These are phyloP conservation scores for Dinoponera quadriceps DNA, from an alignment of 1,140 invertebrate genomes.

Conservation along the genomic window DNA sequence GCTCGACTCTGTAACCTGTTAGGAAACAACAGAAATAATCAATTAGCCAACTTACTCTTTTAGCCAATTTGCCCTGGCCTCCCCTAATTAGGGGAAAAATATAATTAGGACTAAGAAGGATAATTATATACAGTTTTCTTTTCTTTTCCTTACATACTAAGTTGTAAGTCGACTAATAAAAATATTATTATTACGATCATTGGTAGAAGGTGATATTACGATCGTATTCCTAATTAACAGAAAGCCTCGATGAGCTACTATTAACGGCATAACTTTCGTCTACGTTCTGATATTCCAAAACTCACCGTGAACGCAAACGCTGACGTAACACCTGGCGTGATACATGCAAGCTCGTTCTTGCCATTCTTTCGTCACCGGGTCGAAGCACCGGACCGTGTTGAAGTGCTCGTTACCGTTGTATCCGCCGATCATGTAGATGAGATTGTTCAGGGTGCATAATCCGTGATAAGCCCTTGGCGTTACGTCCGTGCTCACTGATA, in stretches of 20 bases:
- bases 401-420: slow-evolving; percentile 91
- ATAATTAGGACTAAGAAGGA: too few species aligned
- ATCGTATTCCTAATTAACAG: too few species aligned
- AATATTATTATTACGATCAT: too few species aligned
- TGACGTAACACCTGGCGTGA: slow-evolving; percentile 91
- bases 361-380: slow-evolving; percentile 89
- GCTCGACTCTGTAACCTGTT: too few species aligned
- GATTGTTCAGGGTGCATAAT: slow-evolving; percentile 88
- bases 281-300: neutral
- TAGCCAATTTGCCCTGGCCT: too few species aligned
- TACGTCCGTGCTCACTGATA: slow-evolving; percentile 87
- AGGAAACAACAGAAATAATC: too few species aligned
- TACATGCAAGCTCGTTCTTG: slow-evolving; percentile 91
- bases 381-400: slow-evolving; percentile 89
- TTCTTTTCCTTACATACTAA: too few species aligned
- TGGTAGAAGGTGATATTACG: too few species aligned
- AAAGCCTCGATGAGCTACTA: neutral
- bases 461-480: slow-evolving; percentile 91
- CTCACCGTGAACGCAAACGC: slow-evolving; percentile 89
- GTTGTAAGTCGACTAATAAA: too few species aligned
- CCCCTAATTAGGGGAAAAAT: too few species aligned
- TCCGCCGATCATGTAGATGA: slow-evolving; percentile 92
- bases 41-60: too few species aligned
- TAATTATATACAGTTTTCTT: too few species aligned
- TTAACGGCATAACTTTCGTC: neutral